Percentiles rank a stretch among this genome's conserved stretches.
Evolutionary conservation across 1,140 invertebrate genomes (phyloP).

Genomic region (Ceratina japonica): DNA sequence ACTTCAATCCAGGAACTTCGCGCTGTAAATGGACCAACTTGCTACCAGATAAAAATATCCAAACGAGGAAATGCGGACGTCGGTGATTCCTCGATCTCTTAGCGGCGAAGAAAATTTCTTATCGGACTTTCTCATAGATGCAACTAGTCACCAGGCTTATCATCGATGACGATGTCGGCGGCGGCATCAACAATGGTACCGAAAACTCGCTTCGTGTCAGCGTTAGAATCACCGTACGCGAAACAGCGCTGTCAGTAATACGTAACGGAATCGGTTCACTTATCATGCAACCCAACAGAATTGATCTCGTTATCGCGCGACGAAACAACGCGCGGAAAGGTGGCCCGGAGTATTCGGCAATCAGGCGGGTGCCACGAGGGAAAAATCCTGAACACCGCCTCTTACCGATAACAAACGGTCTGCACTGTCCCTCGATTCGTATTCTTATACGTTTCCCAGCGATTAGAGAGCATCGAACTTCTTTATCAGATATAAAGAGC

Average conservation of each 20-base stretch:
- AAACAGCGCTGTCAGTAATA: conserved; percentile 7
- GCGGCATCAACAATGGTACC: conserved; percentile 23
- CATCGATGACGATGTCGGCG: conserved; percentile 8
- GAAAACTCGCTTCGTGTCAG: background rate
- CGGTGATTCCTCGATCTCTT: background rate
- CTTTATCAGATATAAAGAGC: background rate
- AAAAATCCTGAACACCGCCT: conserved; percentile 4
- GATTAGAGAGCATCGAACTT: background rate
- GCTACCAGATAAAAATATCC: background rate
- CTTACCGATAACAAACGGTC: background rate
- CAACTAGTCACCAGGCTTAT: background rate
- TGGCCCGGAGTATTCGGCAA: background rate
- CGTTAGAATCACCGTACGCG: background rate
- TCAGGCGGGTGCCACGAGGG: background rate
- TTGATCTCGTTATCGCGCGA: conserved; percentile 1
- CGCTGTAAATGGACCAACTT: background rate
- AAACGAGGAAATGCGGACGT: background rate
- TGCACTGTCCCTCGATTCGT: background rate
- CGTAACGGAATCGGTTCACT: conserved; percentile 5
- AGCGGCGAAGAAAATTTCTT: background rate
- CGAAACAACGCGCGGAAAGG: background rate
- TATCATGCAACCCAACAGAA: background rate
- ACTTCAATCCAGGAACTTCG: background rate
- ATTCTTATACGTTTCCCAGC: background rate
- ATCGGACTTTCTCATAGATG: background rate